Evolutionary conservation across 2,113 vertebrate species (phyloP).

Genomic region (Catharus fuscescens): DNA sequence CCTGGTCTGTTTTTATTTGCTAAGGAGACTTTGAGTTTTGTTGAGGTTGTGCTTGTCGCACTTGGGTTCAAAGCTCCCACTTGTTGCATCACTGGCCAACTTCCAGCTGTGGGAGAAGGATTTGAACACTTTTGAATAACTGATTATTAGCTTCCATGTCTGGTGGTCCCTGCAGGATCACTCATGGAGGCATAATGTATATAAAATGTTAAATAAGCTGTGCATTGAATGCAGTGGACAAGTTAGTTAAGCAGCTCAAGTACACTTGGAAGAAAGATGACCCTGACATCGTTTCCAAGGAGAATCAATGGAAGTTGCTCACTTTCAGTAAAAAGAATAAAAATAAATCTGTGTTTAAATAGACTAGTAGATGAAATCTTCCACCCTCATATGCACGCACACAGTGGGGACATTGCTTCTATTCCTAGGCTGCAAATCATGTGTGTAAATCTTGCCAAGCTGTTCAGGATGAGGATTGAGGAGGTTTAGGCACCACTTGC

Average conservation of each 20-base stretch:
- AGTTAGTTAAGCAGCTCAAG: constrained; percentile 49
- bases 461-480: neutral
- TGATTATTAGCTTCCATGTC: neutral
- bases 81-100: neutral
- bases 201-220: constrained; percentile 56
- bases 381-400: constrained; percentile 9
- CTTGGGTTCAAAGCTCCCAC: constrained; percentile 30
- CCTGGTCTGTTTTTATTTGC: neutral
- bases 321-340: neutral
- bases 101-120: neutral
- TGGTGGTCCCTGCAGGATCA: neutral
- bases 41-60: constrained; percentile 4
- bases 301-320: constrained; percentile 16
- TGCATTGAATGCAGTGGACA: constrained; percentile 36
- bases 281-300: constrained; percentile 32
- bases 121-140: constrained; percentile 5
- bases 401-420: neutral
- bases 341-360: constrained; percentile 11
- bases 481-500: neutral
- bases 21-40: neutral
- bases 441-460: neutral
- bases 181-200: constrained; percentile 6
- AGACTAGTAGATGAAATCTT: constrained; percentile 1
- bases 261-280: constrained; percentile 46
- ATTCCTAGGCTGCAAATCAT: neutral